phyloP scores from a whole-genome alignment of 2,888 invertebrate species.

The Dolomedes plantarius region DNA sequence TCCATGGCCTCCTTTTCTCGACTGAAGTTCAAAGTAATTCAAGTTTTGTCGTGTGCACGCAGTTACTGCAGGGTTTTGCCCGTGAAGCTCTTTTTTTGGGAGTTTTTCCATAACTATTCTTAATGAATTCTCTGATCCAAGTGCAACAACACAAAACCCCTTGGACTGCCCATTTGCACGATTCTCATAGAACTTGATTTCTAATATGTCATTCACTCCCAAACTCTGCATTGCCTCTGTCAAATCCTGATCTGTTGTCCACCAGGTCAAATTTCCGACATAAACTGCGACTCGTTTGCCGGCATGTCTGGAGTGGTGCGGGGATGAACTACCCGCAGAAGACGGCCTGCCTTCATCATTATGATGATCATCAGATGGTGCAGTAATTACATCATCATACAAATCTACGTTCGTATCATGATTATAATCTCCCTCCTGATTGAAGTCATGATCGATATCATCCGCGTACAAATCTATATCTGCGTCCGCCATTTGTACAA shows the following conservation, averaged over 20 bases:
- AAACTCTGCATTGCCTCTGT: constrained; percentile 90
- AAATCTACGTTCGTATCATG: constrained; percentile 89
- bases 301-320: constrained; percentile 52
- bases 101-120: constrained; percentile 93
- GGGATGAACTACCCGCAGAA: constrained; percentile 59
- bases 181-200: constrained; percentile 99
- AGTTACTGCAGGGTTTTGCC: constrained; percentile 95
- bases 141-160: constrained; percentile 96
- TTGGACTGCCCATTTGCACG: constrained; percentile 98
- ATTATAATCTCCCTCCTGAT: constrained; percentile 82
- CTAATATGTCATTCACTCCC: constrained; percentile 94
- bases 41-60: constrained; percentile 94
- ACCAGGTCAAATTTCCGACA: constrained; percentile 99
- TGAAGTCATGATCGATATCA: constrained; percentile 96
- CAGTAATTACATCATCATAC: constrained; percentile 95
- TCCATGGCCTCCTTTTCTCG: constrained; percentile 75
- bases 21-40: constrained; percentile 79
- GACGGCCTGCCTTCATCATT: constrained; percentile 65
- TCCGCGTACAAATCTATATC: constrained; percentile 98
- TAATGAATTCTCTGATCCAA: constrained; percentile 94
- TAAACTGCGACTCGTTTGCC: constrained; percentile 82
- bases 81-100: constrained; percentile 96
- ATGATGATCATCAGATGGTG: constrained; percentile 80
- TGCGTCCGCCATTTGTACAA: constrained; percentile 80
- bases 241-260: constrained; percentile 98